Evolutionary conservation across 2,113 vertebrate species (phyloP).

Genomic region (Hyla sarda): DNA sequence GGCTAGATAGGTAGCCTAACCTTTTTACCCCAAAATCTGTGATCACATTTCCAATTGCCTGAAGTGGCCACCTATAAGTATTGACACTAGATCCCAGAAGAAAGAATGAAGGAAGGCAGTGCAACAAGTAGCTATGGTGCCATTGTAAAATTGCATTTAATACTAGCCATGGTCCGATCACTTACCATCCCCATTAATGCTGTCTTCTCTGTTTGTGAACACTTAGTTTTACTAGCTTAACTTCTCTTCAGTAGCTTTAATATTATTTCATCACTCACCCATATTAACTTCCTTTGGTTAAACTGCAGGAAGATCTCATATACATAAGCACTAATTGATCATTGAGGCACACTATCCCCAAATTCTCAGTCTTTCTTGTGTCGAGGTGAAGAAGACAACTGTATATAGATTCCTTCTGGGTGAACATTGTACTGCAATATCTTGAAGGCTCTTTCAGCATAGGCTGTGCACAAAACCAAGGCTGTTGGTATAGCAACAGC

Average conservation of each 20-base stretch:
- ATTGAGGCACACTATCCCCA: background rate
- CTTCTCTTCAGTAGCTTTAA: background rate
- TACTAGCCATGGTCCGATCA: too few species aligned
- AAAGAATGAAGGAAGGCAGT: too few species aligned
- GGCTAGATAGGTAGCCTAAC: too few species aligned
- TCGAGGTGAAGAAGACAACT: background rate
- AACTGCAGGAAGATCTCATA: background rate
- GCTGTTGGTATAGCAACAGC: slow-evolving; percentile 58
- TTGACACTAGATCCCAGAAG: too few species aligned
- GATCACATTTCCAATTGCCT: too few species aligned
- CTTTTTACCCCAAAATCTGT: too few species aligned
- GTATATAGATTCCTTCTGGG: background rate
- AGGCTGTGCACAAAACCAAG: slow-evolving; percentile 30
- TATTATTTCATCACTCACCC: too few species aligned
- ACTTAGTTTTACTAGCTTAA: background rate
- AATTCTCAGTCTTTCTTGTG: background rate
- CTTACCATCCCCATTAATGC: too few species aligned
- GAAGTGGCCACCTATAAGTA: too few species aligned
- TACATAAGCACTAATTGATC: background rate
- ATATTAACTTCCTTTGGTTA: background rate
- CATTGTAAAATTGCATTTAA: too few species aligned
- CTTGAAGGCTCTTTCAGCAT: slow-evolving; percentile 7
- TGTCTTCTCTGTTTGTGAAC: too few species aligned
- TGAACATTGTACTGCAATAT: background rate
- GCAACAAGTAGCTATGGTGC: too few species aligned